Evolutionary conservation across 2,797 vertebrate species (phyloP).

Genomic region (Chromis chromis): DNA sequence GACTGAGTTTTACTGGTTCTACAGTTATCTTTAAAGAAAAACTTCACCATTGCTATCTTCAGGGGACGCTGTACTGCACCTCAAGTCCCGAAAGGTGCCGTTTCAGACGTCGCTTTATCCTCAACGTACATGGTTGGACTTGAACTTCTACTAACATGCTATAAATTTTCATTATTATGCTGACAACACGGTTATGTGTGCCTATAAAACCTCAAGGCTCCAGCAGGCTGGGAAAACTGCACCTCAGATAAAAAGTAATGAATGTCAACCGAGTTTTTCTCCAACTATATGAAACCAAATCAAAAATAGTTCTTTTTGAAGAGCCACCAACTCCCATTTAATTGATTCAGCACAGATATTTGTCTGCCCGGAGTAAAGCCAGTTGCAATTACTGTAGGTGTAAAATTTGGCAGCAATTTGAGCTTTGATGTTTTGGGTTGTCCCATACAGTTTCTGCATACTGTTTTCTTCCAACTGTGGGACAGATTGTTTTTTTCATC

Average conservation of each 20-base stretch:
- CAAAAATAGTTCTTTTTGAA: slow-evolving; percentile 43
- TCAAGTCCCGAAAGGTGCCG: background rate
- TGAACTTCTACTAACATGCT: slow-evolving; percentile 37
- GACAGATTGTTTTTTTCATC: slow-evolving; percentile 20
- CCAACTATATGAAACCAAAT: slow-evolving; percentile 49
- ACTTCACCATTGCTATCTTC: background rate
- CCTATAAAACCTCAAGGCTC: slow-evolving; percentile 43
- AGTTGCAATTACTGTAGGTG: slow-evolving; percentile 57
- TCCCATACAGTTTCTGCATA: slow-evolving; percentile 11
- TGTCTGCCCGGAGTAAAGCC: slow-evolving; percentile 34
- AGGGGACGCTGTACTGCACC: background rate
- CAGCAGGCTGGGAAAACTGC: slow-evolving; percentile 22
- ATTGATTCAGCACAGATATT: slow-evolving; percentile 37
- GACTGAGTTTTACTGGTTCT: background rate
- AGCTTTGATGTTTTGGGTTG: slow-evolving; percentile 59
- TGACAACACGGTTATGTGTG: slow-evolving; percentile 45
- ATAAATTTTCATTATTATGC: slow-evolving; percentile 60
- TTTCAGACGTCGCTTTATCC: slow-evolving; percentile 17
- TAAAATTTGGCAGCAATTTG: slow-evolving; percentile 21
- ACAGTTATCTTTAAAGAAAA: background rate
- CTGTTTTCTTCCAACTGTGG: slow-evolving; percentile 7
- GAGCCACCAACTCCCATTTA: slow-evolving; percentile 27
- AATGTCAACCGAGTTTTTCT: slow-evolving; percentile 39
- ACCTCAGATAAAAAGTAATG: slow-evolving; percentile 41
- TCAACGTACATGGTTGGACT: slow-evolving; percentile 24